These are phyloP conservation scores for Cactoblastis cactorum DNA, from an alignment of 2,888 invertebrate species.

Conservation along the genomic window DNA sequence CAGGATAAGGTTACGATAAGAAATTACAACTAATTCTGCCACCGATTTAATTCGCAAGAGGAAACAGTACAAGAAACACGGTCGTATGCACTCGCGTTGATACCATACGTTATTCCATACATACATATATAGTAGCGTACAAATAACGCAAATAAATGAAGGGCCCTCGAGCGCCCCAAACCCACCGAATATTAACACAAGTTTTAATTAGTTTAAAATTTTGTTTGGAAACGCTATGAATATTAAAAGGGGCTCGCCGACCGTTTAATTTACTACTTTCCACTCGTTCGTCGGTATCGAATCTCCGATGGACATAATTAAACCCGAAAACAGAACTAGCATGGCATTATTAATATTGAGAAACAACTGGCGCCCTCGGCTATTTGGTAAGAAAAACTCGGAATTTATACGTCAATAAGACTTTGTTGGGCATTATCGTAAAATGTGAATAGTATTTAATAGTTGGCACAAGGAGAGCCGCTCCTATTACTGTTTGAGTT, in stretches of 20 bases:
- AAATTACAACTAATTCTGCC: no score
- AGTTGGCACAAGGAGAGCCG: slow-evolving; percentile 70
- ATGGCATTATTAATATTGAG: slow-evolving; percentile 63
- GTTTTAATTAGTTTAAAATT: slow-evolving; percentile 75
- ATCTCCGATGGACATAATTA: slow-evolving; percentile 57
- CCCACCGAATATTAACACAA: slow-evolving; percentile 57
- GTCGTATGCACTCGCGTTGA: background rate
- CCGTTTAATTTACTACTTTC: slow-evolving; percentile 71
- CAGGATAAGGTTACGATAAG: no score
- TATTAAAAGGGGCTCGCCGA: slow-evolving; percentile 67
- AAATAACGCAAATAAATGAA: slow-evolving; percentile 48
- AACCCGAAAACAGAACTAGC: slow-evolving; percentile 67
- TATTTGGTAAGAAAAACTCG: slow-evolving; percentile 49
- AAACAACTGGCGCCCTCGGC: slow-evolving; percentile 73
- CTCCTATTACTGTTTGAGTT: slow-evolving; percentile 70
- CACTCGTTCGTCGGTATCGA: slow-evolving; percentile 42
- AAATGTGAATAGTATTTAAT: slow-evolving; percentile 73
- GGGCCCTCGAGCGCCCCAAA: slow-evolving; percentile 35
- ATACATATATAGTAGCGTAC: no score
- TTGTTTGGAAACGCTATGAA: slow-evolving; percentile 75
- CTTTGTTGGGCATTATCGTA: slow-evolving; percentile 72
- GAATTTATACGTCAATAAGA: slow-evolving; percentile 75
- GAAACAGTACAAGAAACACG: no score
- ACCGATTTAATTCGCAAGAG: no score
- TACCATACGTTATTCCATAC: slow-evolving; percentile 32